Evolutionary conservation across 2,888 invertebrate species (phyloP).

Genomic region (Drosophila meridionalis): DNA sequence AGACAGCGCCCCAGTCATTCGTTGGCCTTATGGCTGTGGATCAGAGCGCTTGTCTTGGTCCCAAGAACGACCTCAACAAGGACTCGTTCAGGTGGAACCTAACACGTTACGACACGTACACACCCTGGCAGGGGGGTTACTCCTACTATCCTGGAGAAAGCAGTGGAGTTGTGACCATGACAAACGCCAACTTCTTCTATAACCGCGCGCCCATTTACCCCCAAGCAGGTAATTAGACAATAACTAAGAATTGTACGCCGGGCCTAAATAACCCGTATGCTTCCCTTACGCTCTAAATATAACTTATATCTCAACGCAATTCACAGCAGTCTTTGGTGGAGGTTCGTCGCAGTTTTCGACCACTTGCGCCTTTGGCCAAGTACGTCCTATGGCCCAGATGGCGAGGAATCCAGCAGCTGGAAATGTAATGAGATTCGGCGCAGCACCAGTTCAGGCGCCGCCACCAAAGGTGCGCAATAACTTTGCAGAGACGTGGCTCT

Average conservation of each 20-base stretch:
- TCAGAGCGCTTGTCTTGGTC: slow-evolving; percentile 90
- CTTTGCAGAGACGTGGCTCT: slow-evolving; percentile 91
- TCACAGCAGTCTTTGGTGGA: neutral
- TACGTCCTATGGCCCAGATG: neutral
- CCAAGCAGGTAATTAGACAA: neutral
- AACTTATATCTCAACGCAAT: neutral
- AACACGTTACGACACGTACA: slow-evolving; percentile 87
- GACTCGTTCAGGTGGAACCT: slow-evolving; percentile 88
- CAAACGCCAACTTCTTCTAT: slow-evolving; percentile 83
- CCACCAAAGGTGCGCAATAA: slow-evolving; percentile 85
- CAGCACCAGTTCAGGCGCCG: slow-evolving; percentile 70
- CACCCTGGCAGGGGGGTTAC: slow-evolving; percentile 83
- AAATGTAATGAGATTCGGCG: slow-evolving; percentile 36
- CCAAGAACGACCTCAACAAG: slow-evolving; percentile 87
- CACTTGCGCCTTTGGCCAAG: neutral
- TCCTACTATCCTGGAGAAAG: slow-evolving; percentile 80
- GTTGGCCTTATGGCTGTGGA: slow-evolving; percentile 95
- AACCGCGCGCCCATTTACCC: slow-evolving; percentile 64
- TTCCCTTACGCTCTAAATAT: too few species aligned
- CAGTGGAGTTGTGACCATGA: slow-evolving; percentile 82
- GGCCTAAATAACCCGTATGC: neutral
- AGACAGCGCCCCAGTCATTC: slow-evolving; percentile 94
- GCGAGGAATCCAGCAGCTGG: neutral
- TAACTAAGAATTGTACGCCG: neutral
- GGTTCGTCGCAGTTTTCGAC: neutral